Conservation (phyloP, 1,140 invertebrate species). For the Listronotus bonariensis region DNA sequence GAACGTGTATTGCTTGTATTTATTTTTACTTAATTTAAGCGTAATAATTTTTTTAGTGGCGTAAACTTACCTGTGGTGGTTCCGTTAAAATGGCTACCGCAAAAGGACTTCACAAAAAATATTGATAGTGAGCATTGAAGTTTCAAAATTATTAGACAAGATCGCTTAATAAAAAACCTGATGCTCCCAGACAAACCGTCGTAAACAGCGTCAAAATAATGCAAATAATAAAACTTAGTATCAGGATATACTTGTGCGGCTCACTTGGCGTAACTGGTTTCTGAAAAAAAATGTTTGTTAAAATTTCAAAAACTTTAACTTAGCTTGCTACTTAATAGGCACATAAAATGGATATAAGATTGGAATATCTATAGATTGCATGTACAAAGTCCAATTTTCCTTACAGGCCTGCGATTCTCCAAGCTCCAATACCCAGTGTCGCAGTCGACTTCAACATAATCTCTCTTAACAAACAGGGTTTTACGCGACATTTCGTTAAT, state of each 20-base stretch:
- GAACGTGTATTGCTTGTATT: too few species aligned
- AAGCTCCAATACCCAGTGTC: too few species aligned
- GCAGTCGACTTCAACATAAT: too few species aligned
- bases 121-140: slow-evolving; percentile 44
- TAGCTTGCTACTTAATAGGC: too few species aligned
- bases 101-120: slow-evolving; percentile 35
- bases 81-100: slow-evolving; percentile 33
- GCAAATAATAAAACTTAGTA: slow-evolving; percentile 37
- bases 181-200: slow-evolving; percentile 32
- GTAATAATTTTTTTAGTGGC: neutral
- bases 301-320: too few species aligned
- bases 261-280: slow-evolving; percentile 15
- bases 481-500: too few species aligned
- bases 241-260: slow-evolving; percentile 37
- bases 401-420: too few species aligned
- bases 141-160: slow-evolving; percentile 38
- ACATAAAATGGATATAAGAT: too few species aligned
- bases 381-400: too few species aligned
- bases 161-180: slow-evolving; percentile 37
- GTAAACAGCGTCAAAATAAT: slow-evolving; percentile 37
- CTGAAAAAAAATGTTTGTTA: slow-evolving; percentile 17
- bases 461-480: too few species aligned
- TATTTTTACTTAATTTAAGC: neutral
- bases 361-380: too few species aligned
- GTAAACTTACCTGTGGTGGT: slow-evolving; percentile 37